phyloP scores from a whole-genome alignment of 2,888 invertebrate genomes.

The Eremobia ochroleuca region DNA sequence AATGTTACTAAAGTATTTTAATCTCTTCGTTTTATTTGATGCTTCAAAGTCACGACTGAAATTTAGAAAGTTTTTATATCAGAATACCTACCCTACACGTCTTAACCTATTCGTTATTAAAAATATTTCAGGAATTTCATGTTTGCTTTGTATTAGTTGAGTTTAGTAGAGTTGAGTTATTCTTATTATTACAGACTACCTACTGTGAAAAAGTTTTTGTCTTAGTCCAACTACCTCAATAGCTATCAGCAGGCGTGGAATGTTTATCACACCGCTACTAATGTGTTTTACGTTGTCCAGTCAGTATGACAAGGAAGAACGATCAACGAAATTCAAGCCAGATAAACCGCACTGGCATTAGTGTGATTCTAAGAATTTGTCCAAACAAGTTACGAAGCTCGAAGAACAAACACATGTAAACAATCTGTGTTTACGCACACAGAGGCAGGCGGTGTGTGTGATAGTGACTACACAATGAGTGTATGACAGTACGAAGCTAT shows the following conservation, averaged over 20 bases:
- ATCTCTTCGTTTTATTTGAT: constrained; percentile 28
- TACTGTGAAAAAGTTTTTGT: neutral
- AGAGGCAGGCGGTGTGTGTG: constrained; percentile 48
- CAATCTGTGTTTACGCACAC: constrained; percentile 74
- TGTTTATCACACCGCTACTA: constrained; percentile 47
- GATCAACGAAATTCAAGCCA: constrained; percentile 77
- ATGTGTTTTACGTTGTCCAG: constrained; percentile 56
- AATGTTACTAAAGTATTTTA: constrained; percentile 27
- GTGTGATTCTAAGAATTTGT: constrained; percentile 87
- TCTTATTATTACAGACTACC: neutral
- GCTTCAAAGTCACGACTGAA: constrained; percentile 12
- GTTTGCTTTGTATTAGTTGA: neutral
- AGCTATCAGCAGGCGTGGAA: constrained; percentile 30
- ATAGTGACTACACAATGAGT: constrained; percentile 60
- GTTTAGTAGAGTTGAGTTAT: too few relatives aligned
- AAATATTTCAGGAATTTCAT: constrained; percentile 13
- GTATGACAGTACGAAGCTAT: constrained; percentile 66
- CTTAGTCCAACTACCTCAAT: neutral
- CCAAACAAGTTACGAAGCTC: constrained; percentile 86
- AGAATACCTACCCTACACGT: neutral
- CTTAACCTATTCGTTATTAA: constrained; percentile 6
- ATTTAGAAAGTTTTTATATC: constrained; percentile 13
- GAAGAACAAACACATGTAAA: constrained; percentile 74
- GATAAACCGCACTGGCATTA: constrained; percentile 80
- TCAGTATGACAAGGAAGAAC: constrained; percentile 72